Evolutionary conservation across 2,113 vertebrate species (phyloP), one percentile per base, ranked within the genome.

Genomic region (Elanus axillaris): DNA sequence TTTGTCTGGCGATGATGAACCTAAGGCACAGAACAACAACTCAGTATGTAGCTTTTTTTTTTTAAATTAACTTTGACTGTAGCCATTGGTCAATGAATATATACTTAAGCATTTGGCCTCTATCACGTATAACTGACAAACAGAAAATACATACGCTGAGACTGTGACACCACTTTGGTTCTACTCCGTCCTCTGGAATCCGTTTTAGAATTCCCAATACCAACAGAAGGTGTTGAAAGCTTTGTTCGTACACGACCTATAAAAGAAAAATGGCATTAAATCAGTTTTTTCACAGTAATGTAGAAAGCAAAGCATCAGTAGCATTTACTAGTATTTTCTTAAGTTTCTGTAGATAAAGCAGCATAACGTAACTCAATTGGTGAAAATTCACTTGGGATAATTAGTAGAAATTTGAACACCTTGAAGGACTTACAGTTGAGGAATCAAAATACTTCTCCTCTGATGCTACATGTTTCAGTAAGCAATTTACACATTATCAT

Each of bases 1-100:
- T 99, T 98, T 99, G 98, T 99, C 99, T 98, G 99, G 99, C 98
- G 99, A 99, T 98, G 99, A 99, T 94, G 99, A 99, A 99, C 99
- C 99, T 99, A 99, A 99, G 99, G 98, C 81, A 98, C 96, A 98
- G 98, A 98, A 98, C 96, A 97, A 98, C 98, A 98, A 98, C 98
- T 98, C 98, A 98, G 98, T 98, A 98, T 97, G 93, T 60, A 92
- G 97, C 95, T 96, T 95, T 80, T 86, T 86, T 90, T 53, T 92
- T 84, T 87, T 47, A 2, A 88, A 90, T 93, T 87, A 97, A 96
- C 94, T 97, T 96, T 97, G 97, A 97, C 92, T 96, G 91, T 97
- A 96, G 75, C 97, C 97, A 97, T 97, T 98, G 98, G 93, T 94
- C 96, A 98, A 97, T 40, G 67, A 96, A 78, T 43, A 84, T 75